phyloP scores from a whole-genome alignment of 2,888 invertebrate species.

The Tenthredo distinguenda region DNA sequence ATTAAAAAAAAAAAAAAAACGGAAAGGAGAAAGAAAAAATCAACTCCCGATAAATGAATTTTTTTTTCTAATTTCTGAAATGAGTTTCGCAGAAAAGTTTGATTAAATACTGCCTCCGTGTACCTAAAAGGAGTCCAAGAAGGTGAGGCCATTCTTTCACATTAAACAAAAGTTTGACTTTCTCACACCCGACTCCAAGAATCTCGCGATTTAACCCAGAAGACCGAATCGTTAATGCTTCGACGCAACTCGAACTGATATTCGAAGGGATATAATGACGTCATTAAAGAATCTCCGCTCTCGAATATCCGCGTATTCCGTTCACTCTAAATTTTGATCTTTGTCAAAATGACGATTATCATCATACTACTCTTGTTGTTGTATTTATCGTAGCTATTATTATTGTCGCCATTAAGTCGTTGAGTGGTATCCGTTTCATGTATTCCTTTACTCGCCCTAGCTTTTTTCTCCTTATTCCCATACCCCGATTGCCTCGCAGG shows the following conservation, averaged over 20 bases:
- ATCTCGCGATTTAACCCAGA: neutral
- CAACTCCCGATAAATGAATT: neutral
- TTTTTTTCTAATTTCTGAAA: neutral
- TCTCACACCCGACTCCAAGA: neutral
- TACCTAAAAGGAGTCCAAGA: neutral
- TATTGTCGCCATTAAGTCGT: slow-evolving; percentile 25
- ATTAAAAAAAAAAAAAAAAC: neutral
- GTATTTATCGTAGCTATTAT: neutral
- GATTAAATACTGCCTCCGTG: neutral
- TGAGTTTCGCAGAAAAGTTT: neutral
- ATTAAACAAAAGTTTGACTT: neutral
- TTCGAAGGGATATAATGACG: slow-evolving; percentile 25
- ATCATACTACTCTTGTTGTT: neutral
- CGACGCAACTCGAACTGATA: neutral
- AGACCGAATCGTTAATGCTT: neutral
- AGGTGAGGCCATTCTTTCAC: slow-evolving; percentile 7
- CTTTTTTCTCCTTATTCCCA: neutral
- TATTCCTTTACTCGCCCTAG: neutral
- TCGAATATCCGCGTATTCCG: neutral
- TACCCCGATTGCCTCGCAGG: neutral
- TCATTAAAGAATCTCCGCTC: slow-evolving; percentile 11
- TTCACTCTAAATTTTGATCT: neutral
- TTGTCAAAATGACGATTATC: neutral
- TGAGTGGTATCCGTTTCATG: neutral
- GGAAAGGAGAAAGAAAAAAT: neutral